Evolutionary conservation across 2,113 vertebrate genomes (phyloP).

Genomic region (Salvelinus fontinalis): DNA sequence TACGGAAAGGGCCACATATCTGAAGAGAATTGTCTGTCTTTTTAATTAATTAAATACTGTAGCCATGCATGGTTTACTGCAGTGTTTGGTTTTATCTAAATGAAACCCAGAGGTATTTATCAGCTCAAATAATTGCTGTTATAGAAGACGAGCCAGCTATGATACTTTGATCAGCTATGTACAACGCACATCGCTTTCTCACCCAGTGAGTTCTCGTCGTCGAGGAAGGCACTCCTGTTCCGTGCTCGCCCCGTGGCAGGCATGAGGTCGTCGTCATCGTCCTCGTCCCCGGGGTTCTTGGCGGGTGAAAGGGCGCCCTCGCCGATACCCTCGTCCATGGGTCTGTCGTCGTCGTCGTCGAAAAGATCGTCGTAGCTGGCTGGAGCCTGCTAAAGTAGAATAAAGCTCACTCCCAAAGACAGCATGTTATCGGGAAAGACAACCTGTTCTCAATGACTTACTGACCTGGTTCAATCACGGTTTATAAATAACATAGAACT

Average conservation of each 20-base stretch:
- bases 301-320: conserved; percentile 70
- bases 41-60: background rate
- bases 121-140: too few species aligned
- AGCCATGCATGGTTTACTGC: too few species aligned
- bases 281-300: conserved; percentile 68
- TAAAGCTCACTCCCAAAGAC: background rate
- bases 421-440: background rate
- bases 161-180: too few species aligned
- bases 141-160: too few species aligned
- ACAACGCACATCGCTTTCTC: conserved; percentile 25
- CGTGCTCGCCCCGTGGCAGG: conserved; percentile 70
- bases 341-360: conserved; percentile 79
- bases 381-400: conserved; percentile 39
- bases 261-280: conserved; percentile 76
- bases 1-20: too few species aligned
- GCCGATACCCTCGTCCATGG: conserved; percentile 75
- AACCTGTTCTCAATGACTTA: too few species aligned
- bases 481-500: too few species aligned
- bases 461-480: too few species aligned
- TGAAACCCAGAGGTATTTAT: too few species aligned
- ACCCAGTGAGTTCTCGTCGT: conserved; percentile 93
- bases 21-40: background rate
- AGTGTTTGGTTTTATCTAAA: too few species aligned
- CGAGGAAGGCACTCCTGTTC: conserved; percentile 76
- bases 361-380: conserved; percentile 84